phyloP scores from a whole-genome alignment of 1,140 invertebrate genomes.

The Drosophila takahashii region DNA sequence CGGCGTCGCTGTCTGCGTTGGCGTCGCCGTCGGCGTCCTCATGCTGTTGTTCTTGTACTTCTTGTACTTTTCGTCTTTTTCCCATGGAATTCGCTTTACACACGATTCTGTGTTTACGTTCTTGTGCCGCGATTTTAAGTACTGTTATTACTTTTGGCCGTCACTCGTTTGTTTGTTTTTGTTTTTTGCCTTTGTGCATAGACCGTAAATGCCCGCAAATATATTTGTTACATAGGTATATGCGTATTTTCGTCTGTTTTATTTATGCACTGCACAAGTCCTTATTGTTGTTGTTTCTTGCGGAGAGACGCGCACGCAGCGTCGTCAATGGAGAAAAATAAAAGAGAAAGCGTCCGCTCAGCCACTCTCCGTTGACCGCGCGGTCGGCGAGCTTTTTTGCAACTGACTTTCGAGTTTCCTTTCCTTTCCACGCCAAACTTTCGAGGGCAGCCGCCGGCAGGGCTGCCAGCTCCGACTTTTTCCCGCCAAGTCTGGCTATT shows the following conservation, averaged over 20 bases:
- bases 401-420: slow-evolving; percentile 3
- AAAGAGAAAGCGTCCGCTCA: slow-evolving; percentile 15
- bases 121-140: slow-evolving; percentile 9
- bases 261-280: slow-evolving; percentile 14
- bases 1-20: neutral
- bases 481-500: too few relatives aligned
- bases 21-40: neutral
- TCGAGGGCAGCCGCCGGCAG: slow-evolving; percentile 4
- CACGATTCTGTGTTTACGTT: slow-evolving; percentile 47
- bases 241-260: slow-evolving; percentile 7
- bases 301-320: slow-evolving; percentile 17
- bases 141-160: slow-evolving; percentile 17
- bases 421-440: neutral
- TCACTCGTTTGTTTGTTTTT: neutral
- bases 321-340: slow-evolving; percentile 2
- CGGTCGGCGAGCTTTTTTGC: slow-evolving; percentile 6
- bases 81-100: slow-evolving; percentile 11
- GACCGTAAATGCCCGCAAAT: neutral
- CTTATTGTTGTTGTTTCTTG: neutral
- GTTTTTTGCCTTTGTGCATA: neutral
- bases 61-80: slow-evolving; percentile 5
- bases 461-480: too few relatives aligned
- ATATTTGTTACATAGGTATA: neutral
- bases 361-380: slow-evolving; percentile 1
- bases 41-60: slow-evolving; percentile 22